These are phyloP conservation scores for Macquaria ambigua DNA, from an alignment of 2,113 vertebrate species.

Conservation along the genomic window DNA sequence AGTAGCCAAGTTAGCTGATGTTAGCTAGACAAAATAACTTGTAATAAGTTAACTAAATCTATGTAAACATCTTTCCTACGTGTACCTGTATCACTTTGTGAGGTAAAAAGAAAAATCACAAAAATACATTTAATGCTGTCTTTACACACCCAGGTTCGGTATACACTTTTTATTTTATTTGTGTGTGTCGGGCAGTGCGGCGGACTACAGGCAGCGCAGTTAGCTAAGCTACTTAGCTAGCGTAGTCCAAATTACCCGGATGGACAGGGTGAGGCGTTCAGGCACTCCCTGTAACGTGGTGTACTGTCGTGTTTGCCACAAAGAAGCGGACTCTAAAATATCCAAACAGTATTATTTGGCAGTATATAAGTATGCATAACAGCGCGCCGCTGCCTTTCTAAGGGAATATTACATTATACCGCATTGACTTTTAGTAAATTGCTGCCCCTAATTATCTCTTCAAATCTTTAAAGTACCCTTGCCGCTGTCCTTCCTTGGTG, in stretches of 20 bases:
- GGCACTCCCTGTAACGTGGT: neutral
- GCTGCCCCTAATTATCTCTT: neutral
- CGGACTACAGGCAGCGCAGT: no score
- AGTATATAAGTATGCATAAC: neutral
- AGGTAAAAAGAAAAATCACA: neutral
- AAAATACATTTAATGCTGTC: neutral
- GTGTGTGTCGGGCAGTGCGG: neutral
- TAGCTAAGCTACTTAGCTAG: neutral
- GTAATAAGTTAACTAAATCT: neutral
- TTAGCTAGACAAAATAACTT: conserved; percentile 28
- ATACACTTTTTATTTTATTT: conserved; percentile 30
- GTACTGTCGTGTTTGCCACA: neutral
- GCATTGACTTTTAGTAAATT: no score
- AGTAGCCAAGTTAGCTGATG: neutral
- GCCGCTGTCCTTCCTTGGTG: neutral
- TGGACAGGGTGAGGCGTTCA: conserved; percentile 30
- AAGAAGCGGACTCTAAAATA: no score
- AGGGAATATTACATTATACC: neutral
- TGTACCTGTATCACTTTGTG: neutral
- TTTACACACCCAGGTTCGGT: neutral
- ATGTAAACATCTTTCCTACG: neutral
- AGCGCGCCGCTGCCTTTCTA: neutral
- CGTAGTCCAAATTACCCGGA: conserved; percentile 56
- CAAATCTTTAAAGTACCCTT: neutral
- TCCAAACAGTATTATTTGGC: neutral